phyloP scores from a whole-genome alignment of 2,113 vertebrate genomes.

The Periophthalmodon schlosseri region DNA sequence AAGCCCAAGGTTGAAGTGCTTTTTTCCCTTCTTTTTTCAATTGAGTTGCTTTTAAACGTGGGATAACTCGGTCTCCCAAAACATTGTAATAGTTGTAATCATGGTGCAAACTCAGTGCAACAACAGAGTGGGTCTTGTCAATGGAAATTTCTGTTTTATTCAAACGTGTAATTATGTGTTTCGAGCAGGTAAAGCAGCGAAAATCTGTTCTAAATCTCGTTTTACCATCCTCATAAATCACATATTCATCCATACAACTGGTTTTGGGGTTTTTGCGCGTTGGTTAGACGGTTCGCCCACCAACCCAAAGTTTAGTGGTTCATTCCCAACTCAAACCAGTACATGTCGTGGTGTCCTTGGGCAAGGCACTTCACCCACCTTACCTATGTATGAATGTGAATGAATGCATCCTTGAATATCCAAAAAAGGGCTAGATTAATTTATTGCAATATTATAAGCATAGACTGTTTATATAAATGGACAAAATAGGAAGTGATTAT shows the following conservation, averaged over 20 bases:
- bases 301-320: background rate
- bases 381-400: background rate
- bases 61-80: background rate
- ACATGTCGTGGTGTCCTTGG: too few species aligned
- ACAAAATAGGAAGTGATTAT: too few species aligned
- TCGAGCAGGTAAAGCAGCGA: background rate
- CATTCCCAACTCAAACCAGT: background rate
- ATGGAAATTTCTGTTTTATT: background rate
- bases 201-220: background rate
- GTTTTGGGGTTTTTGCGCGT: too few species aligned
- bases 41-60: background rate
- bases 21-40: background rate
- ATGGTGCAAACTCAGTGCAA: slow-evolving; percentile 4
- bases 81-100: background rate
- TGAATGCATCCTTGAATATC: background rate
- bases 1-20: background rate
- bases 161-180: background rate
- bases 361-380: too few species aligned
- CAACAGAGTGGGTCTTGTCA: background rate
- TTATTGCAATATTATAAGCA: background rate
- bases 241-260: background rate
- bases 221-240: background rate
- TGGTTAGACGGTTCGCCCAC: background rate
- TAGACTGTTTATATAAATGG: too few species aligned
- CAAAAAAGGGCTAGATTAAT: background rate